phyloP scores from a whole-genome alignment of 2,113 vertebrate genomes.

The Petrocephalus microphthalmus region DNA sequence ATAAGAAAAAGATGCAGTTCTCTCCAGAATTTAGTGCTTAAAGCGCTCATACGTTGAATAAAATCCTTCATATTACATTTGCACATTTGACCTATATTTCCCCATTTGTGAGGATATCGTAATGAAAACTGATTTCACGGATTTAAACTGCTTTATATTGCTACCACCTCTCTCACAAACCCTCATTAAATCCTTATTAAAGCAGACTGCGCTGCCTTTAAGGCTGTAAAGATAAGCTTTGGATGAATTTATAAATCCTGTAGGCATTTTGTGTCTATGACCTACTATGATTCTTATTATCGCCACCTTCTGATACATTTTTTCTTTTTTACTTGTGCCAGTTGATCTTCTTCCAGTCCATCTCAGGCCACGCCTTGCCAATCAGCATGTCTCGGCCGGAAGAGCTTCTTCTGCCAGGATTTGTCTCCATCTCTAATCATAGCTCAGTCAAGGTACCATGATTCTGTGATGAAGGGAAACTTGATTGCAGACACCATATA shows the following conservation, averaged over 20 bases:
- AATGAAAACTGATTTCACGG: background rate
- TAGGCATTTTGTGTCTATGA: background rate
- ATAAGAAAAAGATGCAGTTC: background rate
- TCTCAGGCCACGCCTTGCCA: background rate
- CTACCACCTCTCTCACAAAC: background rate
- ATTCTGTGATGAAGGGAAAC: background rate
- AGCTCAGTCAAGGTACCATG: background rate
- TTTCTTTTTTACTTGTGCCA: background rate
- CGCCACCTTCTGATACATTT: background rate
- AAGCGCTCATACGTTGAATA: background rate
- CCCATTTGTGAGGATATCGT: background rate
- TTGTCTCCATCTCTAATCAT: constrained; percentile 8
- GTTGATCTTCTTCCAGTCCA: background rate
- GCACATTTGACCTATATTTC: background rate
- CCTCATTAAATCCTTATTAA: background rate
- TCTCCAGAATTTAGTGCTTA: background rate
- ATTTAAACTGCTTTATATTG: background rate
- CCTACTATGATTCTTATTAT: constrained; percentile 12
- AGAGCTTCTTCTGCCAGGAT: background rate
- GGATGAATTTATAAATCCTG: background rate
- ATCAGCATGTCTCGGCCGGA: background rate
- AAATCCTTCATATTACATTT: background rate
- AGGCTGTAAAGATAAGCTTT: constrained; percentile 11
- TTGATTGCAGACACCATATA: background rate
- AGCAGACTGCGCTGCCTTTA: background rate